phyloP scores from a whole-genome alignment of 35 echinoderm and acorn worm species.

The Lytechinus variegatus region DNA sequence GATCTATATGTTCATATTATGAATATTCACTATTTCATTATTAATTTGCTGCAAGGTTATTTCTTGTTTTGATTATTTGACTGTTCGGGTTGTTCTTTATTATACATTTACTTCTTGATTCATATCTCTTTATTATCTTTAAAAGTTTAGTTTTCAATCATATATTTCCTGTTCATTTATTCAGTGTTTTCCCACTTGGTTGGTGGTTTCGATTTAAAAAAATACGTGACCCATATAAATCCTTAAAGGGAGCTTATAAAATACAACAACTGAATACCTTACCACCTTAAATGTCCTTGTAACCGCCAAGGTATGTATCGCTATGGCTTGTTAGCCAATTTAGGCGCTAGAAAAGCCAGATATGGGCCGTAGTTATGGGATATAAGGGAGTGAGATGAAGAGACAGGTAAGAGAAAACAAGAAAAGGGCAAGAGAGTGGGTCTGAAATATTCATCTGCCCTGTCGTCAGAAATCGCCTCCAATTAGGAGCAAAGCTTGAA shows the following conservation, averaged over 20 bases:
- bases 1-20: too few relatives aligned
- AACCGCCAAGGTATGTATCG: neutral
- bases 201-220: too few relatives aligned
- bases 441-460: constrained; percentile 21
- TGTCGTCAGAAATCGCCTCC: constrained; percentile 14
- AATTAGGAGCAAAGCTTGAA: constrained; percentile 33
- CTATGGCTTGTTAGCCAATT: constrained; percentile 39
- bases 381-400: neutral
- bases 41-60: too few relatives aligned
- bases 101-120: neutral
- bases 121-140: neutral
- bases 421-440: constrained; percentile 18
- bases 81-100: neutral
- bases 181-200: neutral
- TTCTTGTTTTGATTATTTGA: too few relatives aligned
- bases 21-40: too few relatives aligned
- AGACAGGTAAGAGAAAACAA: neutral
- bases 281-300: neutral
- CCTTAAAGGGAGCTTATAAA: neutral
- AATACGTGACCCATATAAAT: too few relatives aligned
- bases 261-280: neutral
- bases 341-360: neutral
- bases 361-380: neutral
- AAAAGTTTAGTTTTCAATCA: neutral
- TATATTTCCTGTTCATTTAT: neutral